These are phyloP conservation scores for Hapalemur alaotrensis DNA, from an alignment of 2,797 vertebrate species.

Conservation along the genomic window DNA sequence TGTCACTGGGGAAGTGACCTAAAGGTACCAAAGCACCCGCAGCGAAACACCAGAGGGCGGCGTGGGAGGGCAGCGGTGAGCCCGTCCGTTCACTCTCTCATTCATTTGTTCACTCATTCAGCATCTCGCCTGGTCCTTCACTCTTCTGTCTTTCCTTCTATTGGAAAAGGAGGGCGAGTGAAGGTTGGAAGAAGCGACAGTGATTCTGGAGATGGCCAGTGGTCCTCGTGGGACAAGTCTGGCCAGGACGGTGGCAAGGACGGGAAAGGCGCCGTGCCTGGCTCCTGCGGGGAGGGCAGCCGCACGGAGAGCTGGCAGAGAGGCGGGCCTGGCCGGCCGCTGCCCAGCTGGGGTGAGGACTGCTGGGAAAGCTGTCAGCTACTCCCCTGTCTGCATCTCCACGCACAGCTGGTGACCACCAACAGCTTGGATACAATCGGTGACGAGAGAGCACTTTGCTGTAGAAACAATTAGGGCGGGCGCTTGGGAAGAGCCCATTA, in stretches of 20 bases:
- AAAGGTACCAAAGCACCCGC: background rate
- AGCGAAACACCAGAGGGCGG: background rate
- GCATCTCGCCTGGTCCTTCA: background rate
- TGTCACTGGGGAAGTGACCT: background rate
- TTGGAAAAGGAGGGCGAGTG: background rate
- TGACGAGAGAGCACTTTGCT: background rate
- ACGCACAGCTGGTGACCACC: background rate
- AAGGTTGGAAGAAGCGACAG: background rate
- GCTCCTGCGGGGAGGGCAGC: background rate
- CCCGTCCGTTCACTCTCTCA: background rate
- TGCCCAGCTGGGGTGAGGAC: background rate
- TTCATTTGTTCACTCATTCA: background rate
- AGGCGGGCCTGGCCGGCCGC: background rate
- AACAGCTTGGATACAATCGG: background rate
- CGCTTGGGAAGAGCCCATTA: background rate
- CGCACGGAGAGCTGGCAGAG: background rate
- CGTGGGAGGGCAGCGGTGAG: background rate
- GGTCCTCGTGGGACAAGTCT: no score
- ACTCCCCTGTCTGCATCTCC: background rate
- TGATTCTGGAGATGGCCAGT: background rate
- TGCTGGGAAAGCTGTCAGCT: background rate
- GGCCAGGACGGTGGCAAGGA: accelerated
- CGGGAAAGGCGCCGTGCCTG: background rate
- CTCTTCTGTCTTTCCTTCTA: background rate
- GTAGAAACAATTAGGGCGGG: background rate